These are phyloP conservation scores for Palythoa caribaeorum DNA, from an alignment of 92 coral and sea anemone species.

Conservation along the genomic window DNA sequence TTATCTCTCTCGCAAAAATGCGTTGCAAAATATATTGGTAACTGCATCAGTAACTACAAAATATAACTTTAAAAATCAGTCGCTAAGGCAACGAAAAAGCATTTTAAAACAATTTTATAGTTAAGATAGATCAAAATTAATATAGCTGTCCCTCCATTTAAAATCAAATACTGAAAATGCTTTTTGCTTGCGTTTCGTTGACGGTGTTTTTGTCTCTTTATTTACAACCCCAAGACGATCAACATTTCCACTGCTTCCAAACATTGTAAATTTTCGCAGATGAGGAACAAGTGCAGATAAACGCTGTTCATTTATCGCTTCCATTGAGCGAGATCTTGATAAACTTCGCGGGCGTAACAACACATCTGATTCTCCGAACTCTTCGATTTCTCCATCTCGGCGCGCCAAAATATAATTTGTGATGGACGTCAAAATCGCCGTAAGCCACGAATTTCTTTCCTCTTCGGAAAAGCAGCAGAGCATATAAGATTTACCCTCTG, in stretches of 20 bases:
- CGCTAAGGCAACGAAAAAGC: not conserved
- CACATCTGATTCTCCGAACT: conserved; percentile 38
- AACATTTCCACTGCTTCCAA: conserved; percentile 80
- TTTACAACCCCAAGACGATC: conserved; percentile 77
- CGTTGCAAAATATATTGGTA: conserved; percentile 10
- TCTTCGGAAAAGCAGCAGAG: conserved; percentile 95
- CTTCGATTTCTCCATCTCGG: conserved; percentile 77
- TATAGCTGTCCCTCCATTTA: conserved; percentile 91
- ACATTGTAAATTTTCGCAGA: conserved; percentile 53
- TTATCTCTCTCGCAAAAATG: not conserved
- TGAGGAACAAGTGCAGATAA: conserved; percentile 56
- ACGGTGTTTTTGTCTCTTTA: conserved; percentile 49
- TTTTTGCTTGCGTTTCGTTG: conserved; percentile 82
- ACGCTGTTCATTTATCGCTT: conserved; percentile 60
- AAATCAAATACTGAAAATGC: conserved; percentile 88
- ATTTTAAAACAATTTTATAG: not conserved
- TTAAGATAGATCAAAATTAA: conserved; percentile 73
- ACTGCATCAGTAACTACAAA: not conserved
- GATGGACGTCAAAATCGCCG: conserved; percentile 91
- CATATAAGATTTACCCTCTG: conserved; percentile 83
- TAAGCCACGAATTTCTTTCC: conserved; percentile 93
- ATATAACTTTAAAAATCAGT: not conserved
- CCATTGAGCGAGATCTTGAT: conserved; percentile 80
- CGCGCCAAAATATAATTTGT: conserved; percentile 73
- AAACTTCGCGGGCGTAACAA: conserved; percentile 51